These are phyloP conservation scores for Eptesicus fuscus DNA, from an alignment of 2,113 vertebrate genomes.

Conservation along the genomic window DNA sequence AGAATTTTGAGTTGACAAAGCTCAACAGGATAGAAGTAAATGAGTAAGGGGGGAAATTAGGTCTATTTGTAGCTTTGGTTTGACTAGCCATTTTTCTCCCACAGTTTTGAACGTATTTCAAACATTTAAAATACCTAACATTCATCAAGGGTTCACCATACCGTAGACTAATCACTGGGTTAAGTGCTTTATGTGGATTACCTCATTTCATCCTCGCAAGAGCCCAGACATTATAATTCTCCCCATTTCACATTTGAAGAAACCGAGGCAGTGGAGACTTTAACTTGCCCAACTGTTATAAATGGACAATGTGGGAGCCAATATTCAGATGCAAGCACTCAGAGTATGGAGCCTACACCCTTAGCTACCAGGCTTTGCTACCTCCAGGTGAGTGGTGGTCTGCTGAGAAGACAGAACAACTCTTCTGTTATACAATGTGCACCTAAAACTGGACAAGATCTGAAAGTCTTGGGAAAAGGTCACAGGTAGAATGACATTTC, in stretches of 20 bases:
- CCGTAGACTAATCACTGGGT: neutral
- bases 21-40: conserved; percentile 8
- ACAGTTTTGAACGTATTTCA: neutral
- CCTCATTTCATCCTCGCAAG: neutral
- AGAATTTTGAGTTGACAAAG: neutral
- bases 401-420: neutral
- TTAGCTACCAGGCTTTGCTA: neutral
- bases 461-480: neutral
- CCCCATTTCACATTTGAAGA: neutral
- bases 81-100: neutral
- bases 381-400: neutral
- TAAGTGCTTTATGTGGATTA: neutral
- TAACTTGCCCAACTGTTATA: neutral
- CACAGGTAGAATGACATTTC: neutral
- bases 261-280: neutral
- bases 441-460: neutral
- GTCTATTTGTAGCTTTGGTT: conserved; percentile 22
- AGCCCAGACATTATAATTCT: neutral
- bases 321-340: neutral
- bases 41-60: neutral
- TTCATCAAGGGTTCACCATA: neutral
- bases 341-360: too few species aligned
- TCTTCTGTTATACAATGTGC: neutral
- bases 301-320: neutral
- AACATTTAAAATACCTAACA: neutral